Evolutionary conservation across 2,888 invertebrate genomes (phyloP), one percentile per base, ranked within the genome.

Genomic region (Epistrophella euchroma): DNA sequence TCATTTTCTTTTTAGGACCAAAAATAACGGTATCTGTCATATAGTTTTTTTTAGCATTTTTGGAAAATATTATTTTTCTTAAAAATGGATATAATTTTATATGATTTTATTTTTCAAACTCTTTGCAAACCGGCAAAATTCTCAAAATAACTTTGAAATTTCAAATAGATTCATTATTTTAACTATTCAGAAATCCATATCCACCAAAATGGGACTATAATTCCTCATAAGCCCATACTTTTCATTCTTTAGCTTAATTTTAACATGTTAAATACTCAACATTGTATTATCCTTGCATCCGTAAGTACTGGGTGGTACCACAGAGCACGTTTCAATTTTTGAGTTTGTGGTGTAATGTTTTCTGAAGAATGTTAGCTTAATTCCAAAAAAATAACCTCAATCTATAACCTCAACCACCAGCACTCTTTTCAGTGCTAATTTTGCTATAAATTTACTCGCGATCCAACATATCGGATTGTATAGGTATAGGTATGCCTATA

Each of bases 311-410:
- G n/a, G n/a, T 47, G 9, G 28, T 35, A 9, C 35, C 47, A 64
- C 19, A 17, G 13, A 6, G 32, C 64, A 64, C 64, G 47, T 64
- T 66, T 64, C 64, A 47, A 32, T 47, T 47, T 47, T 66, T 19
- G 7, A 28, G 47, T 47, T 32, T 47, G 32, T 66, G 66, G 47
- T 66, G 19, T 47, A 47, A 66, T 66, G 17, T 47, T 66, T 35
- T 32, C 15, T 32, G 13, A 28, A 45, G 43, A 25, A 64, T 45
- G 17, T 13, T 17, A 28, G 15, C 32, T 66, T 45, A 10, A 47
- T 47, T 32, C 19, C 2, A 66, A 0, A 64, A 2, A 11, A 19
- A 13, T 10, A 28, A 28, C 0, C 45, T 0, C 25, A 13, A 40
- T 15, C 6, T 6, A 6, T n/a, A 43, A 0, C n/a, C 1, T n/a